Conservation (phyloP, 2,797 vertebrate genomes). For the Zenarchopterus dispar region DNA sequence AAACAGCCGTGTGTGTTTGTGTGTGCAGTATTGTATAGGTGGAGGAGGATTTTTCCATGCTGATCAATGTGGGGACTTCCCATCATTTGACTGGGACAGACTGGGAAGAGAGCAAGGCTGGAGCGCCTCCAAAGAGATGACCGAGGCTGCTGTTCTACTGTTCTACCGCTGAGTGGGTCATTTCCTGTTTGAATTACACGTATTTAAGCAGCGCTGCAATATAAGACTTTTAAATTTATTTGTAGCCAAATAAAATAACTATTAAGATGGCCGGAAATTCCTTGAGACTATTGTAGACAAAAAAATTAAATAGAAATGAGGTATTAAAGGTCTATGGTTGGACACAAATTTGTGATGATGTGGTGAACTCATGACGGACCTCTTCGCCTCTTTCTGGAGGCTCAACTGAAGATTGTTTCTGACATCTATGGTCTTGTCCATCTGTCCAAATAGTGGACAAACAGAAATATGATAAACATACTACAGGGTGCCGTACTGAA, state of each 20-base stretch:
- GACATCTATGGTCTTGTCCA: no score
- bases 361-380: no score
- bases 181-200: not conserved
- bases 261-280: no score
- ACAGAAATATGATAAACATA: no score
- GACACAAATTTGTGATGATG: no score
- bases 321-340: no score
- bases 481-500: no score
- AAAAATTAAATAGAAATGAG: no score
- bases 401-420: no score
- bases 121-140: conserved; percentile 39
- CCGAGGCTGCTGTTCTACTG: conserved; percentile 37
- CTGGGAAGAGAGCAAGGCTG: not conserved
- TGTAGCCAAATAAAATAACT: not conserved
- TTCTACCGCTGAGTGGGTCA: conserved; percentile 30
- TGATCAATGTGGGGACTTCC: conserved; percentile 29
- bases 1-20: not conserved
- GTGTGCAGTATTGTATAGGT: conserved; percentile 40
- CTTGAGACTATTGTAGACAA: no score
- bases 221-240: not conserved
- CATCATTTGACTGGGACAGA: conserved; percentile 36
- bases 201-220: conserved; percentile 1
- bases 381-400: no score
- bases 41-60: conserved; percentile 15
- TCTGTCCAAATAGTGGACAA: no score